Evolutionary conservation across 2,113 vertebrate species (phyloP).

Genomic region (Nicator chloris): DNA sequence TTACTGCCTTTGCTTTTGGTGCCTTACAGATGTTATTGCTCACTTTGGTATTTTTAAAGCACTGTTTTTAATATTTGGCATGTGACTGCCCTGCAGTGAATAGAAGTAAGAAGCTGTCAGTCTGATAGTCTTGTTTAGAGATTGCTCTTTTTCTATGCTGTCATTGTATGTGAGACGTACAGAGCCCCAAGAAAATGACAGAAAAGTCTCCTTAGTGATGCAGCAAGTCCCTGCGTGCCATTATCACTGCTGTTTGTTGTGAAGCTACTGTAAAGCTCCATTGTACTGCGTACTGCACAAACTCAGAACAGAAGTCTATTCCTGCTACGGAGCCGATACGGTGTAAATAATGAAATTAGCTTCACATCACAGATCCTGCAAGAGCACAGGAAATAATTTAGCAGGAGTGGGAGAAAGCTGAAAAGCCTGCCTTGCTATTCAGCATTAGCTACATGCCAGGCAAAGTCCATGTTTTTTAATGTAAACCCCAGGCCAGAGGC

Average conservation of each 20-base stretch:
- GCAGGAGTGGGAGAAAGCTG: neutral
- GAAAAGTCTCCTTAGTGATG: neutral
- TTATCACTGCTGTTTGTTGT: neutral
- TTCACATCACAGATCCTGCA: neutral
- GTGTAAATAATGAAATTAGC: neutral
- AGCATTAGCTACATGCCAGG: neutral
- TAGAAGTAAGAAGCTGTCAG: slow-evolving; percentile 15
- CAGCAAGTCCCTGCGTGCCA: neutral
- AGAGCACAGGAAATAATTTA: neutral
- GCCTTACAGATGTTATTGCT: slow-evolving; percentile 31
- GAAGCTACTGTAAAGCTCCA: neutral
- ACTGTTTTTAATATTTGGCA: slow-evolving; percentile 8
- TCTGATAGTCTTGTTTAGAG: neutral
- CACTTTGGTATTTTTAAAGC: slow-evolving; percentile 28
- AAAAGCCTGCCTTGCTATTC: neutral
- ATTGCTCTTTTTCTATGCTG: slow-evolving; percentile 42
- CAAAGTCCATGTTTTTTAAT: neutral
- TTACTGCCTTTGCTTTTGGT: neutral
- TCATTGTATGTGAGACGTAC: neutral
- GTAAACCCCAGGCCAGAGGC: neutral
- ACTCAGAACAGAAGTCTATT: neutral
- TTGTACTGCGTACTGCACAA: neutral
- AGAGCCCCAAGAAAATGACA: neutral
- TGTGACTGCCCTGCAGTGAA: slow-evolving; percentile 34
- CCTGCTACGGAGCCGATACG: neutral